These are phyloP conservation scores for Xyliphius kryptos DNA, from an alignment of 2,113 vertebrate genomes.

Conservation along the genomic window DNA sequence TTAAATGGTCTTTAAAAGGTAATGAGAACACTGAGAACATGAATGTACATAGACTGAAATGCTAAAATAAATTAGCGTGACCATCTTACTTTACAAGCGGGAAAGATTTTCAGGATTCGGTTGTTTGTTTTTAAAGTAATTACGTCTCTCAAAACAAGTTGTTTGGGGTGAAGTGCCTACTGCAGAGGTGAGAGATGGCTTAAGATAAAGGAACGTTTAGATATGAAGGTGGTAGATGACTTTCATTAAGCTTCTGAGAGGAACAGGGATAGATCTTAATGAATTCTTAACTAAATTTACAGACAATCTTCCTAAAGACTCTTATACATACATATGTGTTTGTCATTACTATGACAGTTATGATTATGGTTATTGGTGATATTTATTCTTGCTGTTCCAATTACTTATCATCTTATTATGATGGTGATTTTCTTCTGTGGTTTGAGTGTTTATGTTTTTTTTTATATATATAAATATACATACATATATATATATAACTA, in stretches of 20 bases:
- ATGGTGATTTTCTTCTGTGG: slow-evolving; percentile 69
- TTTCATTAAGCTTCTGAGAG: slow-evolving; percentile 30
- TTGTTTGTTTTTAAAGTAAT: slow-evolving; percentile 6
- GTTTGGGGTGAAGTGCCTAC: slow-evolving; percentile 28
- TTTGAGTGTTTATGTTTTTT: slow-evolving; percentile 71
- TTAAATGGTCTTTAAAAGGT: slow-evolving; percentile 65
- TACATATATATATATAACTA: too few species aligned
- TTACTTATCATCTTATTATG: slow-evolving; percentile 66
- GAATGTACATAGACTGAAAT: slow-evolving; percentile 40
- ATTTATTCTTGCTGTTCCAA: slow-evolving; percentile 73
- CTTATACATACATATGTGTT: slow-evolving; percentile 62
- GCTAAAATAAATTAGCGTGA: slow-evolving; percentile 26
- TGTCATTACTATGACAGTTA: slow-evolving; percentile 70
- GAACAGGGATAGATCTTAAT: slow-evolving; percentile 30
- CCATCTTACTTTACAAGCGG: background rate
- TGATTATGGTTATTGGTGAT: slow-evolving; percentile 73
- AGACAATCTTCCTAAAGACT: slow-evolving; percentile 72
- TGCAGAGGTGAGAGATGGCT: background rate
- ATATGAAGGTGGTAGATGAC: slow-evolving; percentile 18
- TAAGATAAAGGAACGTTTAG: slow-evolving; percentile 2
- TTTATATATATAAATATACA: slow-evolving; percentile 54
- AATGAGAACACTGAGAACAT: slow-evolving; percentile 57
- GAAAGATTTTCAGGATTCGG: slow-evolving; percentile 1
- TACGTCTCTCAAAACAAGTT: slow-evolving; percentile 24
- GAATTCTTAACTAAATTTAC: slow-evolving; percentile 50